Conservation (phyloP, 2,113 vertebrate genomes). For the Glareola pratincola region DNA sequence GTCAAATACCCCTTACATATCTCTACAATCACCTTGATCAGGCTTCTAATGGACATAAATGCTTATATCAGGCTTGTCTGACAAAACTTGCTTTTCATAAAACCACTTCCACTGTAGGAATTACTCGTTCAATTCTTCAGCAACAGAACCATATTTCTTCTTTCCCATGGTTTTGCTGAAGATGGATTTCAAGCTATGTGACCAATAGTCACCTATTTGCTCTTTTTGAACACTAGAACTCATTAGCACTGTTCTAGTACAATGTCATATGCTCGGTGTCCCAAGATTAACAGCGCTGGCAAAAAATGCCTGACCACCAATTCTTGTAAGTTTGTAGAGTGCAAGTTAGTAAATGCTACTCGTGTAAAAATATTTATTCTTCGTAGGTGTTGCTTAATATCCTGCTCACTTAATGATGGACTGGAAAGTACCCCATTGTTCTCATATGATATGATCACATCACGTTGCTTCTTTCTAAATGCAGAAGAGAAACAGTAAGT, state of each 20-base stretch:
- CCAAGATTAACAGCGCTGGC: background rate
- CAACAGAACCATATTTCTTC: background rate
- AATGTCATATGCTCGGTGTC: background rate
- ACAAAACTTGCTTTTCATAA: background rate
- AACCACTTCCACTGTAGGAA: background rate
- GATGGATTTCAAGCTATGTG: background rate
- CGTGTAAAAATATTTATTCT: background rate
- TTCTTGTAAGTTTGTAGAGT: background rate
- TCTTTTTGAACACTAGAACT: background rate
- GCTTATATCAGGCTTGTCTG: background rate
- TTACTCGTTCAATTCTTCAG: background rate
- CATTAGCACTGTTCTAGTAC: background rate
- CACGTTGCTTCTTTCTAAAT: background rate
- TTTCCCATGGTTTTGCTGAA: background rate
- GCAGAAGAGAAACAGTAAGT: conserved; percentile 11
- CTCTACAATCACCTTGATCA: background rate
- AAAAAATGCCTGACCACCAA: background rate
- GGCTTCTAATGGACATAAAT: background rate
- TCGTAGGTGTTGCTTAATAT: background rate
- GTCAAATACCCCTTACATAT: background rate
- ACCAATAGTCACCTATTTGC: background rate
- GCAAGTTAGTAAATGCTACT: background rate
- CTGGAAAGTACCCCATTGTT: background rate
- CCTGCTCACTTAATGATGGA: background rate
- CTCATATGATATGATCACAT: background rate